Conservation (phyloP, 2,797 vertebrate species). For the Percopsis omiscomaycus region DNA sequence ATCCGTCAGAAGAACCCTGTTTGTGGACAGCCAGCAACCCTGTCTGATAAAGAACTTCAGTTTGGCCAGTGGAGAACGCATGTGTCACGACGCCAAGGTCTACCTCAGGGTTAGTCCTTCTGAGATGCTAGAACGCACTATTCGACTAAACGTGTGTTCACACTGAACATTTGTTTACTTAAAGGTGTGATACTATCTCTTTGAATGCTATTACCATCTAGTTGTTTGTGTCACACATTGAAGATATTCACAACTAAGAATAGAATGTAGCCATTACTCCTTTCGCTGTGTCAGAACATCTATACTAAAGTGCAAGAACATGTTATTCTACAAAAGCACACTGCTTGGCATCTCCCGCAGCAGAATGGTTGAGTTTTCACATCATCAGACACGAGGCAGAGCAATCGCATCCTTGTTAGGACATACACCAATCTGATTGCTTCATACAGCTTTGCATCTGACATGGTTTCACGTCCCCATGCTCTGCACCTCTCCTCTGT, state of each 20-base stretch:
- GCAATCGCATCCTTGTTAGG: not conserved
- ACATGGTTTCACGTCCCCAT: not conserved
- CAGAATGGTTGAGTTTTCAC: no score
- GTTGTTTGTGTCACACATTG: conserved; percentile 3
- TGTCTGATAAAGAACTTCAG: conserved; percentile 71
- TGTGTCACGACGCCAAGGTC: conserved; percentile 82
- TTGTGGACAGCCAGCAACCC: conserved; percentile 80
- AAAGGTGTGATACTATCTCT: not conserved
- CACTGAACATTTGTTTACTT: no score
- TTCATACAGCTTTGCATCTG: not conserved
- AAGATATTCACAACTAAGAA: conserved; percentile 15
- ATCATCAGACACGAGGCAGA: not conserved
- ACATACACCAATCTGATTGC: not conserved
- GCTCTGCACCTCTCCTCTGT: conserved; percentile 20
- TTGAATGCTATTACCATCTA: conserved; percentile 8
- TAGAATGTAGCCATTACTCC: not conserved
- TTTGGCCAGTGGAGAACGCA: conserved; percentile 72
- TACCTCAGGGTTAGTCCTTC: conserved; percentile 83
- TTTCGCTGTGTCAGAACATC: conserved; percentile 6
- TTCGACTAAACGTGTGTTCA: no score
- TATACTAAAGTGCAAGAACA: conserved; percentile 1
- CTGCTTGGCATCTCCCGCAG: not conserved
- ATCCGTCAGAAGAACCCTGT: conserved; percentile 81
- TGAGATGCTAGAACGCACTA: no score
- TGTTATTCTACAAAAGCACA: not conserved